Evolutionary conservation across 2,888 invertebrate species (phyloP).

Genomic region (Caenorhabditis sp.): DNA sequence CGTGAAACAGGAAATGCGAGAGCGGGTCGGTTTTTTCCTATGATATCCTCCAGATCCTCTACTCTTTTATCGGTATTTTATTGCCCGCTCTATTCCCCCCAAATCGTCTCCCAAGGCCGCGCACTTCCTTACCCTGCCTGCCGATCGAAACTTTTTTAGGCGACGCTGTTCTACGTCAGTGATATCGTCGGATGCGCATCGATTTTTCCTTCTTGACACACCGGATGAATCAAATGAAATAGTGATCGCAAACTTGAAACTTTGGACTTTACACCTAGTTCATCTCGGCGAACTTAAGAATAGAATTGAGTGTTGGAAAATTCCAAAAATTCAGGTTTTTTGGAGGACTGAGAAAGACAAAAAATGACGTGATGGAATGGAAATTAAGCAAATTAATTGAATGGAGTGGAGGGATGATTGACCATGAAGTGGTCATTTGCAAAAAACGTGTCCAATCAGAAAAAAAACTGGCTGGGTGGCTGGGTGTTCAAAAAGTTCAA

Average conservation of each 20-base stretch:
- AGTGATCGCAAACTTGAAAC: conserved; percentile 23
- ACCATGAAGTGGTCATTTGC: conserved; percentile 6
- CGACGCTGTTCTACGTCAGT: not conserved
- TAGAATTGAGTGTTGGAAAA: not conserved
- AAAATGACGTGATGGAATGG: conserved; percentile 37
- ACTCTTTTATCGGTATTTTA: conserved; percentile 55
- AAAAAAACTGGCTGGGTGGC: not conserved
- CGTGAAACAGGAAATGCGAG: conserved; percentile 37
- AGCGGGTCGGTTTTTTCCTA: conserved; percentile 32
- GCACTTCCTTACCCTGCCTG: conserved; percentile 52
- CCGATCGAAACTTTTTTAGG: conserved; percentile 32
- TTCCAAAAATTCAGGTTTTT: conserved; percentile 34
- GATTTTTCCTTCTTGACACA: conserved; percentile 1
- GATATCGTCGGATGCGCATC: not conserved
- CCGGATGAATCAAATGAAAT: not conserved
- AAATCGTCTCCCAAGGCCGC: conserved; percentile 47
- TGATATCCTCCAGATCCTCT: conserved; percentile 47
- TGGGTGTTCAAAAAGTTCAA: not conserved
- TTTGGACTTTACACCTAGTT: conserved; percentile 14
- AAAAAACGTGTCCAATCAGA: conserved; percentile 5
- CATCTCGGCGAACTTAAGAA: not conserved
- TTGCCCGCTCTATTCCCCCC: conserved; percentile 1
- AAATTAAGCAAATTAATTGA: too few relatives aligned
- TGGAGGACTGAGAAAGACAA: not conserved
- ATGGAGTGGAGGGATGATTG: not conserved